These are phyloP conservation scores for Lasiurus cinereus DNA, from an alignment of 2,113 vertebrate species.

Conservation along the genomic window DNA sequence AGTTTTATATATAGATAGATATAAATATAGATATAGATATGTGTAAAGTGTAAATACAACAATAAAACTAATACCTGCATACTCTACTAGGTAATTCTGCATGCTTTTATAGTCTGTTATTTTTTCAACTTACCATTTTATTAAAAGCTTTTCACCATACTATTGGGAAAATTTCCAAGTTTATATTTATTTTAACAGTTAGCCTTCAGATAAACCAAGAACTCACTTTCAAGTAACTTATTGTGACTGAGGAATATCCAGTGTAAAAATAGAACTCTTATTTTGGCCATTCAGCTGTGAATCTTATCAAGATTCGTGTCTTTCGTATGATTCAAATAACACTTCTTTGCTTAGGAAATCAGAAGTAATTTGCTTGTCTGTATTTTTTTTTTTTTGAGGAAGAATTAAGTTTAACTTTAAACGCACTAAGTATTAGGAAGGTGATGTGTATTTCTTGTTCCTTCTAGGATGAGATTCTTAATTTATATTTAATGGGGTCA, in stretches of 20 bases:
- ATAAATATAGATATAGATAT: neutral
- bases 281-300: neutral
- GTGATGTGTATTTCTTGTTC: neutral
- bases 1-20: neutral
- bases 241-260: neutral
- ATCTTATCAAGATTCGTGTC: constrained; percentile 13
- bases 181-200: constrained; percentile 50
- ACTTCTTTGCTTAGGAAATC: neutral
- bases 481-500: neutral
- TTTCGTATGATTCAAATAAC: constrained; percentile 14
- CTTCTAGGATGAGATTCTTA: neutral
- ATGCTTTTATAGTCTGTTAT: neutral
- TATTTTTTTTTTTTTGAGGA: constrained; percentile 26
- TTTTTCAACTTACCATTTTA: neutral
- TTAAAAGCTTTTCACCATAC: neutral
- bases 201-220: neutral
- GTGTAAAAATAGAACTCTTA: neutral
- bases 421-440: neutral
- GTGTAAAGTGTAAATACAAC: neutral
- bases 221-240: constrained; percentile 5
- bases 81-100: neutral
- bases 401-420: neutral
- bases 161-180: neutral
- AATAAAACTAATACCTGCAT: neutral
- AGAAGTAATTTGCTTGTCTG: neutral